Conservation (phyloP, 1,140 invertebrate species). For the Drosophila gunungcola region DNA sequence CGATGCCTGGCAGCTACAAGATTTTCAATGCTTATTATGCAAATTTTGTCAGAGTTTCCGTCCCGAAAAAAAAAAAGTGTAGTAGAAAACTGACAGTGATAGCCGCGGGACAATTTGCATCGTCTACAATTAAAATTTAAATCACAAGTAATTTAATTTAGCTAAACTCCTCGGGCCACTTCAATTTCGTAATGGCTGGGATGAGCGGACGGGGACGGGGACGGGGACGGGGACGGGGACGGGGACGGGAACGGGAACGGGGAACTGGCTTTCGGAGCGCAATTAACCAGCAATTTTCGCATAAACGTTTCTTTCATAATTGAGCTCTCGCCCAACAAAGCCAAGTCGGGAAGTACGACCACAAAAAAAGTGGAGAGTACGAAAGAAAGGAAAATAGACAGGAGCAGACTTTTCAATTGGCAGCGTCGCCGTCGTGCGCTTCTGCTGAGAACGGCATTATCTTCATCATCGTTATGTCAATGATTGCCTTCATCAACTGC, state of each 20-base stretch:
- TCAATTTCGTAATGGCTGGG: conserved; percentile 41
- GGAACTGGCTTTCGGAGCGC: conserved; percentile 44
- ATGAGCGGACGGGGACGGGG: background rate
- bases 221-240: too few relatives aligned
- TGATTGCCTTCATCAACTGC: conserved; percentile 74
- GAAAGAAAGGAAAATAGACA: conserved; percentile 35
- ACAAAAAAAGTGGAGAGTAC: conserved; percentile 42
- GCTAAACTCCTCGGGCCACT: conserved; percentile 64
- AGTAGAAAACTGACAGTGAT: conserved; percentile 62
- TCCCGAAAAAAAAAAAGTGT: background rate
- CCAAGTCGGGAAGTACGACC: conserved; percentile 50
- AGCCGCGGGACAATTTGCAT: conserved; percentile 58
- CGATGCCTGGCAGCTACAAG: conserved; percentile 23
- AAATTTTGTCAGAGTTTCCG: conserved; percentile 54
- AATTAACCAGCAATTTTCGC: conserved; percentile 82
- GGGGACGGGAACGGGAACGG: too few relatives aligned
- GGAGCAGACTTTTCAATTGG: conserved; percentile 71
- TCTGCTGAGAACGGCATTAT: conserved; percentile 51
- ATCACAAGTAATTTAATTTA: conserved; percentile 82
- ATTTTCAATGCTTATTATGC: conserved; percentile 76
- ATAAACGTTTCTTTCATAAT: conserved; percentile 77
- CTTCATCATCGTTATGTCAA: conserved; percentile 60
- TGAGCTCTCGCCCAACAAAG: conserved; percentile 56
- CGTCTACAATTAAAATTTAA: conserved; percentile 82
- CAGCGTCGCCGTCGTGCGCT: conserved; percentile 48